Percentiles rank a stretch among this genome's conserved stretches.
Evolutionary conservation across 1,140 invertebrate species (phyloP).

Genomic region (Spodoptera frugiperda): DNA sequence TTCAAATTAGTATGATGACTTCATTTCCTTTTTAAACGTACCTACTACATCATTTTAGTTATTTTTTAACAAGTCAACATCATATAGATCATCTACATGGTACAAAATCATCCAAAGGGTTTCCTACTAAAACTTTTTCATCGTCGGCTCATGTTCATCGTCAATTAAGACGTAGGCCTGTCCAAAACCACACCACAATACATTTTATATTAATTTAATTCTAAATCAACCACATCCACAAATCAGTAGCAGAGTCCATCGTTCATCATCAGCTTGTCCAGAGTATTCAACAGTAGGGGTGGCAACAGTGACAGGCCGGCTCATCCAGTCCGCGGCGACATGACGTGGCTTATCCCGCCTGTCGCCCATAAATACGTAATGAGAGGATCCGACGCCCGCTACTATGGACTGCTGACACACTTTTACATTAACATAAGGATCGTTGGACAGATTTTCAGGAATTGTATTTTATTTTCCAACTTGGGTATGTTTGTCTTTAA

Average conservation of each 20-base stretch:
- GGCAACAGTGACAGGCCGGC: slow-evolving; percentile 27
- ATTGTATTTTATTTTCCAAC: not conserved
- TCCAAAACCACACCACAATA: not conserved
- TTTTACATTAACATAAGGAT: slow-evolving; percentile 23
- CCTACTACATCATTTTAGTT: too few species aligned
- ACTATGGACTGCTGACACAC: slow-evolving; percentile 30
- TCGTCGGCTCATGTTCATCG: too few species aligned
- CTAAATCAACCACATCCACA: not conserved
- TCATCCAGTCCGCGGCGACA: slow-evolving; percentile 36
- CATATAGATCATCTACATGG: too few species aligned
- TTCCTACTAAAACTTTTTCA: too few species aligned
- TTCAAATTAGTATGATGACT: too few species aligned
- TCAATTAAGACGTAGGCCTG: too few species aligned
- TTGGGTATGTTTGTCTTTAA: not conserved
- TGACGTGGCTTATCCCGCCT: slow-evolving; percentile 44
- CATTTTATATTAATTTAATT: not conserved
- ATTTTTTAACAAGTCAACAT: not conserved
- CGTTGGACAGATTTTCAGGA: not conserved
- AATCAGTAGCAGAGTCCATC: not conserved
- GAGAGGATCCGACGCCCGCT: slow-evolving; percentile 40
- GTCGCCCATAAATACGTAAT: slow-evolving; percentile 47
- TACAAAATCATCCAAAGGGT: too few species aligned
- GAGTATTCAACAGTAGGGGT: slow-evolving; percentile 28
- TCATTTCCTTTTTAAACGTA: too few species aligned
- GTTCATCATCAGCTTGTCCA: slow-evolving; percentile 6